Conservation (phyloP, 1,140 invertebrate species). For the Pseudachorutes palmiensis region DNA sequence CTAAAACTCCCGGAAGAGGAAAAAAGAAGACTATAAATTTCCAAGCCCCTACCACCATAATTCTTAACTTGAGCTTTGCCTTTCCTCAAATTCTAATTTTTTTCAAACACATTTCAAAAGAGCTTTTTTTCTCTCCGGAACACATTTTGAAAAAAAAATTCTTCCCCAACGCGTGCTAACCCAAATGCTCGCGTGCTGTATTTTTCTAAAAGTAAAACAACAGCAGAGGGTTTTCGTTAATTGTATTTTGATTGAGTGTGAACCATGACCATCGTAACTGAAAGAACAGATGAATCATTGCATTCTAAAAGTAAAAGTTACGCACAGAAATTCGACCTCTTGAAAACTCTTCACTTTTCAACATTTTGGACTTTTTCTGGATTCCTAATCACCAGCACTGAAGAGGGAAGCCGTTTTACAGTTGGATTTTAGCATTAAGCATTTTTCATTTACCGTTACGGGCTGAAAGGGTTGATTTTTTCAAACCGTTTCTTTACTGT, state of each 20-base stretch:
- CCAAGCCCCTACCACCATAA: background rate
- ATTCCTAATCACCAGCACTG: no score
- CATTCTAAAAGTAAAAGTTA: no score
- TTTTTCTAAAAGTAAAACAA: background rate
- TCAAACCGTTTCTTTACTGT: no score
- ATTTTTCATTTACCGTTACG: no score
- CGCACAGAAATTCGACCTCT: no score
- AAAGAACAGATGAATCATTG: no score
- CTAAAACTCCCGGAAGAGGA: background rate
- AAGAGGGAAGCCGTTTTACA: no score
- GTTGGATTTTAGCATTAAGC: no score
- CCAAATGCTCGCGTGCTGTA: background rate
- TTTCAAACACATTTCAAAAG: background rate
- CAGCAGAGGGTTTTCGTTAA: background rate
- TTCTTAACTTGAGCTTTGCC: no score
- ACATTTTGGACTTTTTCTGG: no score
- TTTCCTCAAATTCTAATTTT: background rate
- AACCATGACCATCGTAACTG: background rate
- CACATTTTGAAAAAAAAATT: background rate
- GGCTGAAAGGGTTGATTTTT: no score
- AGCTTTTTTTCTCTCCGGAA: background rate
- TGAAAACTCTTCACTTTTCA: no score
- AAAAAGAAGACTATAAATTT: slow-evolving; percentile 5
- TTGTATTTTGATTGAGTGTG: background rate
- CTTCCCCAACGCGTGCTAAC: background rate